phyloP scores from a whole-genome alignment of 2,888 invertebrate species.

The Papilio gigon region DNA sequence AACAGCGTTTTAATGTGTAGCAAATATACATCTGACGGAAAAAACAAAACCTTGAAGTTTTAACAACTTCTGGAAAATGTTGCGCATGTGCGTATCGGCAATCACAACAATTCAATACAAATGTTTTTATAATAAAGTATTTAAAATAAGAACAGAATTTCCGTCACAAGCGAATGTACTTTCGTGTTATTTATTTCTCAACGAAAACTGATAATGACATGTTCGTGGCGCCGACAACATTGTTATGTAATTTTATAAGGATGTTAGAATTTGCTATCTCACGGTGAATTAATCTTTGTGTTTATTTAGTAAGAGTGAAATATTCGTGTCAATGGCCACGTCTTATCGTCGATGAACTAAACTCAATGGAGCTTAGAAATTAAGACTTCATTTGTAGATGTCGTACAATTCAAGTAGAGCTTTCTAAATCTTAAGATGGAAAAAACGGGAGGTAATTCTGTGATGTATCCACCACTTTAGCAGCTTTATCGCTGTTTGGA shows the following conservation, averaged over 20 bases:
- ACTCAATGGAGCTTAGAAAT: neutral
- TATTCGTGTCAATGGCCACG: neutral
- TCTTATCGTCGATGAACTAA: neutral
- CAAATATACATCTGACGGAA: too few species aligned
- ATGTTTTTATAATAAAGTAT: neutral
- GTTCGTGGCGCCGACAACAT: neutral
- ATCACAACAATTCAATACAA: neutral
- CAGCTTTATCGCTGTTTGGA: slow-evolving; percentile 12
- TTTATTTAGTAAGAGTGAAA: slow-evolving; percentile 6
- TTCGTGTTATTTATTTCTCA: slow-evolving; percentile 8
- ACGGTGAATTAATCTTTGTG: slow-evolving; percentile 4
- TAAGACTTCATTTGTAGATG: neutral
- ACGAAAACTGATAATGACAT: slow-evolving; percentile 2
- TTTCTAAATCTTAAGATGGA: neutral
- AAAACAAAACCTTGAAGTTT: too few species aligned
- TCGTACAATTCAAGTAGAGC: neutral
- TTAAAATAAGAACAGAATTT: neutral
- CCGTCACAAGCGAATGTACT: neutral
- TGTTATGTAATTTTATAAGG: slow-evolving; percentile 17
- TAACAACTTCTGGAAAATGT: neutral
- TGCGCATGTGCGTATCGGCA: neutral
- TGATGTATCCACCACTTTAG: neutral
- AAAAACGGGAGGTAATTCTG: neutral
- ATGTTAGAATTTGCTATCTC: slow-evolving; percentile 7
- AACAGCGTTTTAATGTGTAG: neutral